Evolutionary conservation across 2,888 invertebrate genomes (phyloP).

Genomic region (Lycia hirtaria): DNA sequence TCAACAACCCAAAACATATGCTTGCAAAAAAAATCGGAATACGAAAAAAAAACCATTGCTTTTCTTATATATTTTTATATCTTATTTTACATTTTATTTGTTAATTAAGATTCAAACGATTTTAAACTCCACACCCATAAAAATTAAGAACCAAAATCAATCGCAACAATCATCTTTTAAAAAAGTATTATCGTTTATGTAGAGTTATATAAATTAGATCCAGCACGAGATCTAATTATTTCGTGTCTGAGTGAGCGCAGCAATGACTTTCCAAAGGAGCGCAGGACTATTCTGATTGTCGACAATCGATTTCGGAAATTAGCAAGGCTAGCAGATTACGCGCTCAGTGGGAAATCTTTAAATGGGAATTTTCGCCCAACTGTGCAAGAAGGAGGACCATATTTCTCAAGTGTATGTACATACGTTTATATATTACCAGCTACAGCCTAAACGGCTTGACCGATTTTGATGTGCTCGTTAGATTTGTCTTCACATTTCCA

Average conservation of each 20-base stretch:
- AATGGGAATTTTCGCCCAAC: no score
- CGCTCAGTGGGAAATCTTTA: conserved; percentile 64
- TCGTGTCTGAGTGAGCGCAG: conserved; percentile 69
- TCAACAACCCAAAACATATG: no score
- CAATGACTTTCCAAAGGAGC: conserved; percentile 68
- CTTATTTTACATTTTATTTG: no score
- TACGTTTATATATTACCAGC: no score
- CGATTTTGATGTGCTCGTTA: no score
- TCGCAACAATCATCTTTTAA: conserved; percentile 35
- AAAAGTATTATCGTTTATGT: conserved; percentile 55
- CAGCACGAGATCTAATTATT: conserved; percentile 81
- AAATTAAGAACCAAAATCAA: conserved; percentile 9
- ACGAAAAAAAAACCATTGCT: no score
- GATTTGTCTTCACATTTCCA: no score
- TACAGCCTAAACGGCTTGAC: no score
- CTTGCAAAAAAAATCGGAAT: no score
- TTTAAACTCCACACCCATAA: not conserved
- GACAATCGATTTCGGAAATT: conserved; percentile 84
- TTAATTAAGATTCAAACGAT: not conserved
- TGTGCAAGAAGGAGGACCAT: no score
- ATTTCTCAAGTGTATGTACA: no score
- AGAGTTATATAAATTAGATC: conserved; percentile 71
- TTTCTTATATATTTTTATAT: no score
- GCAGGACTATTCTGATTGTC: conserved; percentile 80
- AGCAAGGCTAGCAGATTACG: conserved; percentile 75